Percentiles rank a stretch among this genome's conserved stretches.
Conservation (phyloP, 2,113 vertebrate species). For the Acanthisitta chloris region DNA sequence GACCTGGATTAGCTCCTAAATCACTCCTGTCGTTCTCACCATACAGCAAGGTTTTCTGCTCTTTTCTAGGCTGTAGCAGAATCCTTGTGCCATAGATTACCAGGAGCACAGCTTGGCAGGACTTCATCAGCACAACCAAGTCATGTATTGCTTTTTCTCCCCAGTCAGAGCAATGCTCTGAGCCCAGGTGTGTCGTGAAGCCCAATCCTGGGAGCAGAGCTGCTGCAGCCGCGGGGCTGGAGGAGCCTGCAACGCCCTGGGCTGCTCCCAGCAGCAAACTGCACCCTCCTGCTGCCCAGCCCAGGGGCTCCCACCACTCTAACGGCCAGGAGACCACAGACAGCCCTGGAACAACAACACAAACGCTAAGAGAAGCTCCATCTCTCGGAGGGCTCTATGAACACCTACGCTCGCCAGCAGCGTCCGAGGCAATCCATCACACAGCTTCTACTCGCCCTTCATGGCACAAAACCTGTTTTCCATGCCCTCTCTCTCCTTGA, state of each 20-base stretch:
- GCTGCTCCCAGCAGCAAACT: neutral
- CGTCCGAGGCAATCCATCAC: neutral
- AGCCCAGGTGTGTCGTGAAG: neutral
- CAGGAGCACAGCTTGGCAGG: neutral
- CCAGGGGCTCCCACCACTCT: accelerated
- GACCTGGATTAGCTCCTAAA: neutral
- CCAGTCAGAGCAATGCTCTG: neutral
- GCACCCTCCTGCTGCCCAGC: too few species aligned
- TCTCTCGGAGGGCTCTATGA: neutral
- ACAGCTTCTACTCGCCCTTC: neutral
- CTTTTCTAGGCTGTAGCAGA: neutral
- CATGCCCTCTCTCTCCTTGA: too few species aligned
- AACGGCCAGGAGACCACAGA: neutral
- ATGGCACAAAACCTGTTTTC: neutral
- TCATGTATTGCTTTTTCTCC: neutral
- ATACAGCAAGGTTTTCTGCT: neutral
- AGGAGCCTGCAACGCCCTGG: neutral
- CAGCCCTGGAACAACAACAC: neutral
- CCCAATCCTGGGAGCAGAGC: accelerated
- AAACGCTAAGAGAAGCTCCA: neutral
- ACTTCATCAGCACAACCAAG: neutral
- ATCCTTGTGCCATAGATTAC: accelerated
- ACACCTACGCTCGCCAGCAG: neutral
- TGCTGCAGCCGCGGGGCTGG: neutral
- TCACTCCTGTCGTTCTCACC: neutral